Base-by-base conservation (phyloP, 1,140 invertebrate species). In the Acyrthosiphon pisum region DNA sequence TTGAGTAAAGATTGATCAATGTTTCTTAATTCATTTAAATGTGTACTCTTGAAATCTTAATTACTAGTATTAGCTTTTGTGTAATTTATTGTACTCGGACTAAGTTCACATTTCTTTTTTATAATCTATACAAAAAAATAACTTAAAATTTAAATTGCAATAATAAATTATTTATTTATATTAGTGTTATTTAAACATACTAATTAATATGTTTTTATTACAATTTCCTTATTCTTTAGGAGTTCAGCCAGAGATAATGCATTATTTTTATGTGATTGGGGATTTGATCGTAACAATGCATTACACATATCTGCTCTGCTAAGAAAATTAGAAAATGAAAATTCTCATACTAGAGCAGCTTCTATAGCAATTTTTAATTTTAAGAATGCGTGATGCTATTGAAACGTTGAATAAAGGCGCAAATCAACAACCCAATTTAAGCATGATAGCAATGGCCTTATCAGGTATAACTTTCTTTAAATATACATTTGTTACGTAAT, bases 341-440 rank as follows among this genome's bases (percentile, higher is more conserved):
- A 95, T 46, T 93, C 95, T 30, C 98, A 97, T 95, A 97, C 98
- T 76, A 96, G 98, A 95, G 98, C 98, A 48, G 98, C 98, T 20
- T 98, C 98, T 53, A 97, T 99, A 84, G 97, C 98, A 81, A 97
- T 99, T 84, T 99, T 99, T 95, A 98, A 98, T 95, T 95, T 95
- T 99, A 93, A 97, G 98, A 94, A 96, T 99, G 87, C 96, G 97
- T 92, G 95, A 96, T 94, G 98, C 98, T 26, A 98, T 99, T 94
- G 97, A 98, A 94, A 97, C 99, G 94, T 96, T 99, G 76, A 97
- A 97, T 93, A 96, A 96, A 93, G 97, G 97, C 93, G 96, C 96
- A 48, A 96, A 94, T 44, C 90, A 94, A 76, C 86, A 90, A 53
- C 83, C 94, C 48, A 83, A 94, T 83, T 87, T 96, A 93, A 95